These are phyloP conservation scores for Danionella cerebrum DNA, from an alignment of 2,113 vertebrate species.

Conservation along the genomic window DNA sequence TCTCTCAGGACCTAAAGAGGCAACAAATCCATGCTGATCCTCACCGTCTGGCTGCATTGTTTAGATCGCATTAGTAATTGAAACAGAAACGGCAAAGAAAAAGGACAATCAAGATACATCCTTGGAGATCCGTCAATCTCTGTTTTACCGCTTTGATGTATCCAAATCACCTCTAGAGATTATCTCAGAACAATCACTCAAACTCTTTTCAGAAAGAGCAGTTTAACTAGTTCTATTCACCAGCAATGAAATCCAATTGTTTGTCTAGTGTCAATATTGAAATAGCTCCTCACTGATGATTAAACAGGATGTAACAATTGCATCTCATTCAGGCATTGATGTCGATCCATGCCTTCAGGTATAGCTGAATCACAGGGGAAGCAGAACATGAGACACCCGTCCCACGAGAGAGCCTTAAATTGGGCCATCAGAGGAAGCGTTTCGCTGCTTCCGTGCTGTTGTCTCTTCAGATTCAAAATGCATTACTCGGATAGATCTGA, in stretches of 20 bases:
- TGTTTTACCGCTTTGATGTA: neutral
- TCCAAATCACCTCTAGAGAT: neutral
- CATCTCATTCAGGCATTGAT: neutral
- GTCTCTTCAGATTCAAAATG: neutral
- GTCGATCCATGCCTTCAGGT: neutral
- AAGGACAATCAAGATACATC: neutral
- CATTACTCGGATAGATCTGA: neutral
- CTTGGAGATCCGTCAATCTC: neutral
- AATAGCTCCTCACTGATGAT: neutral
- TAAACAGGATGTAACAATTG: neutral
- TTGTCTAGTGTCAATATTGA: neutral
- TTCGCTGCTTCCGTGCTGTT: neutral
- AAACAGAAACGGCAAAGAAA: constrained; percentile 32
- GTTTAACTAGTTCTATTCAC: neutral
- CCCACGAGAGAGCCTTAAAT: neutral
- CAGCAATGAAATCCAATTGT: neutral
- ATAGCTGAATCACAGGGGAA: neutral
- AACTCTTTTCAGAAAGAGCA: neutral
- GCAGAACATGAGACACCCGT: neutral
- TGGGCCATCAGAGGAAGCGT: neutral
- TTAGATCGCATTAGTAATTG: constrained; percentile 57
- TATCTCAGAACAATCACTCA: neutral
- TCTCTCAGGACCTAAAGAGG: constrained; percentile 32
- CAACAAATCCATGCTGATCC: constrained; percentile 32
- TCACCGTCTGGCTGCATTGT: constrained; percentile 40